phyloP scores from a whole-genome alignment of 2,113 vertebrate species.

The Symphodus melops region DNA sequence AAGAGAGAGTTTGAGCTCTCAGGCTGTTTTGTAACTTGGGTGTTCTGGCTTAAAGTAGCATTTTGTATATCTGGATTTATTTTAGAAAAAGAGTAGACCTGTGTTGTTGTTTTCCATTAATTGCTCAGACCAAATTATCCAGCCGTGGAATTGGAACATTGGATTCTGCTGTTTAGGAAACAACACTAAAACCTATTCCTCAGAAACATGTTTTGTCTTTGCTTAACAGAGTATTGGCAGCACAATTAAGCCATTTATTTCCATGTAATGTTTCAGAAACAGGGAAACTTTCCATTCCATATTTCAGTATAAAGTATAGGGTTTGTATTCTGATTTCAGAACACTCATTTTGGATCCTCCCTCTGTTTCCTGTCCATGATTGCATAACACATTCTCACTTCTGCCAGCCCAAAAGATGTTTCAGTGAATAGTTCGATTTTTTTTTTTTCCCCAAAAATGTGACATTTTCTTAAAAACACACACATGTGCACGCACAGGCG shows the following conservation, averaged over 20 bases:
- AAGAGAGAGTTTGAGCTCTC: slow-evolving; percentile 23
- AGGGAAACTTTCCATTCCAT: background rate
- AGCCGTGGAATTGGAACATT: slow-evolving; percentile 2
- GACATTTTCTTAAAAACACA: background rate
- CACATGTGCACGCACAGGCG: background rate
- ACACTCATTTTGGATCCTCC: slow-evolving; percentile 44
- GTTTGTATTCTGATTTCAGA: background rate
- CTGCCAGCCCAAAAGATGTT: slow-evolving; percentile 34
- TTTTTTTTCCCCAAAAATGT: slow-evolving; percentile 6
- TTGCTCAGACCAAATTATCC: slow-evolving; percentile 20
- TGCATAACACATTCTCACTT: slow-evolving; percentile 65
- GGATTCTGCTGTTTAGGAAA: slow-evolving; percentile 28
- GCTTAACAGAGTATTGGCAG: no score
- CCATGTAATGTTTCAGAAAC: background rate
- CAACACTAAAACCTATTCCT: background rate
- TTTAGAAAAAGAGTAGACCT: slow-evolving; percentile 16
- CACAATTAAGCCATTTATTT: no score
- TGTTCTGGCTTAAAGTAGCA: slow-evolving; percentile 34
- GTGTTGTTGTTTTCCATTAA: slow-evolving; percentile 14
- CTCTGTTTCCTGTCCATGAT: slow-evolving; percentile 64
- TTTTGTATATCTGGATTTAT: slow-evolving; percentile 40
- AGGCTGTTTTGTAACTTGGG: slow-evolving; percentile 29
- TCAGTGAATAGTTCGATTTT: slow-evolving; percentile 5
- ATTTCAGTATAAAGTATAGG: background rate
- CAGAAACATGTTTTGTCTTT: background rate